These are phyloP conservation scores for Ganaspis brasiliensis DNA, from an alignment of 2,888 invertebrate species.

Conservation along the genomic window DNA sequence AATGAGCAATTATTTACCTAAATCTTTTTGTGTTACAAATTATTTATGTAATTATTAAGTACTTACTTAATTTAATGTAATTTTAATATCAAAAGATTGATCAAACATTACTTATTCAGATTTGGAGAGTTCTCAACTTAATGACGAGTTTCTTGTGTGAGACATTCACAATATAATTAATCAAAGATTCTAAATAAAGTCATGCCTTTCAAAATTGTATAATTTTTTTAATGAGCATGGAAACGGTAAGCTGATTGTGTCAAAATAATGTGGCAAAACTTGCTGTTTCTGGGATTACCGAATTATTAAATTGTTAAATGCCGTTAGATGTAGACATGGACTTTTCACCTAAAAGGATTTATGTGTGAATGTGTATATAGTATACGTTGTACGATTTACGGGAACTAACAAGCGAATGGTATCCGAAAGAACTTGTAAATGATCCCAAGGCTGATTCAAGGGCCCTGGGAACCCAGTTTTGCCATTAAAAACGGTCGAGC, in stretches of 20 bases:
- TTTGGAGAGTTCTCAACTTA: no score
- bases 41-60: no score
- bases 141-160: no score
- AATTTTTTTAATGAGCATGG: not conserved
- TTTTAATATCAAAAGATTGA: no score
- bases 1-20: no score
- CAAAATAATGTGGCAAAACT: slow-evolving; percentile 16
- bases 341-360: slow-evolving; percentile 46
- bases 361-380: slow-evolving; percentile 50
- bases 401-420: slow-evolving; percentile 56
- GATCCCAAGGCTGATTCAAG: slow-evolving; percentile 56
- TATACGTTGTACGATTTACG: slow-evolving; percentile 32
- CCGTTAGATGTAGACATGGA: slow-evolving; percentile 39
- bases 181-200: not conserved
- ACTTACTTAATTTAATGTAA: no score
- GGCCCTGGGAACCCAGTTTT: slow-evolving; percentile 41
- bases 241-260: slow-evolving; percentile 15
- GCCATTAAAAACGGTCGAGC: slow-evolving; percentile 38
- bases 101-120: no score
- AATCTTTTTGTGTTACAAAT: no score
- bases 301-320: slow-evolving; percentile 39
- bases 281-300: slow-evolving; percentile 20
- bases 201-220: not conserved
- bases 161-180: no score
- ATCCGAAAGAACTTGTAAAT: slow-evolving; percentile 61